Conservation (phyloP, 2,113 vertebrate genomes). For the Helogale parvula region DNA sequence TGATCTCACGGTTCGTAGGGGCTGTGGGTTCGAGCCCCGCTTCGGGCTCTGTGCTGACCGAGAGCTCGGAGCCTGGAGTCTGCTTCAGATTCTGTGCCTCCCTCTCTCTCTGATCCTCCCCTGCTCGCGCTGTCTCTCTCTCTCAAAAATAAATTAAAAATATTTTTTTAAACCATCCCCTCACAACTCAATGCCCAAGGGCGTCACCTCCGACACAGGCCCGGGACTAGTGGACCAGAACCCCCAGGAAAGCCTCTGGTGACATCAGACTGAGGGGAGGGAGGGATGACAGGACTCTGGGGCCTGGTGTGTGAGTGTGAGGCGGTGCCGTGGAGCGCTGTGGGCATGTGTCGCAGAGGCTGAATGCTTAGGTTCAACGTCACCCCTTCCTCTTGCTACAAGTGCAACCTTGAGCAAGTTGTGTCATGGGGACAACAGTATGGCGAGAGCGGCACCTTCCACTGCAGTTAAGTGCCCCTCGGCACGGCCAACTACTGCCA, state of each 20-base stretch:
- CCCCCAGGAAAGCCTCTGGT: neutral
- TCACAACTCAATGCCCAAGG: neutral
- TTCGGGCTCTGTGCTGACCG: no score
- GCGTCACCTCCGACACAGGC: neutral
- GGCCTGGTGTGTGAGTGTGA: no score
- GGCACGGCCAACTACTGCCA: neutral
- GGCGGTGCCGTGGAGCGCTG: neutral
- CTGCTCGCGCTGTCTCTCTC: no score
- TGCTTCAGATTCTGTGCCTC: no score
- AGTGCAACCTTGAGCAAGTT: no score
- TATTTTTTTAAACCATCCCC: no score
- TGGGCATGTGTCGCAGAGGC: neutral
- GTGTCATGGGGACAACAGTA: neutral
- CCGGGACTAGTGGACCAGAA: neutral
- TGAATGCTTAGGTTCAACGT: neutral
- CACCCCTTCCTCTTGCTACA: neutral
- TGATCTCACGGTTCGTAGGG: no score
- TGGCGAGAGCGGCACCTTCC: neutral
- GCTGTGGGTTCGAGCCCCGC: no score
- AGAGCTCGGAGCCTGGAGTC: no score
- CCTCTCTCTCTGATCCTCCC: no score
- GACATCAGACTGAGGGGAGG: neutral
- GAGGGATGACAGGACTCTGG: rapidly evolving
- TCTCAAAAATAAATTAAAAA: no score
- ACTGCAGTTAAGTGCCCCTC: no score